Conservation (phyloP, 2,113 vertebrate genomes). For the Phalacrocorax carbo region DNA sequence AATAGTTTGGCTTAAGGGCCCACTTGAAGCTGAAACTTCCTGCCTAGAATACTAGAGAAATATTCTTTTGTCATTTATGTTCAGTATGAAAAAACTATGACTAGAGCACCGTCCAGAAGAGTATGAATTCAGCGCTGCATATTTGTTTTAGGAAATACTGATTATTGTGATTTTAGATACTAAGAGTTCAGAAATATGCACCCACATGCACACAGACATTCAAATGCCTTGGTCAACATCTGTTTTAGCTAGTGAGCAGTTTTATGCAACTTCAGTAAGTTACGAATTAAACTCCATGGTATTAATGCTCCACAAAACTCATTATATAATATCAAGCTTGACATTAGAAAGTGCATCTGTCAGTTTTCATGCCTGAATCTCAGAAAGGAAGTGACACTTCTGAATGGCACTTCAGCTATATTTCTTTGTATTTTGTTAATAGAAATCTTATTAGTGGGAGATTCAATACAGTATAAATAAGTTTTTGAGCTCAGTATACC, state of each 20-base stretch:
- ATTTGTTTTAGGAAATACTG: background rate
- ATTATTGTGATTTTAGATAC: background rate
- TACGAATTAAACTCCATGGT: background rate
- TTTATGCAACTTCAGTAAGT: background rate
- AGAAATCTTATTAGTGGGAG: conserved; percentile 2
- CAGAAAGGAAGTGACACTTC: background rate
- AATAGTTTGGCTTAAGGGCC: background rate
- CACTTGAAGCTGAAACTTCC: background rate
- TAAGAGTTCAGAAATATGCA: background rate
- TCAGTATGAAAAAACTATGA: background rate
- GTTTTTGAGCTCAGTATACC: conserved; percentile 32
- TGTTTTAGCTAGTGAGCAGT: background rate
- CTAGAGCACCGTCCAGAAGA: background rate
- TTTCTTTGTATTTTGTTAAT: conserved; percentile 25
- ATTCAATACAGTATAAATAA: conserved; percentile 43
- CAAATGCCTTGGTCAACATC: background rate
- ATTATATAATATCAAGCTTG: background rate
- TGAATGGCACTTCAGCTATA: background rate
- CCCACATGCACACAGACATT: background rate
- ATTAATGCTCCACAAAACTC: background rate
- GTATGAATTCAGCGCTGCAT: background rate
- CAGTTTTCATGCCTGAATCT: background rate
- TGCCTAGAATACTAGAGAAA: background rate
- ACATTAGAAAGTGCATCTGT: background rate
- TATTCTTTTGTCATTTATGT: background rate